Percentiles rank a stretch among this genome's conserved stretches.
Evolutionary conservation across 2,888 invertebrate genomes (phyloP).

Genomic region (Cephus pygmeus): DNA sequence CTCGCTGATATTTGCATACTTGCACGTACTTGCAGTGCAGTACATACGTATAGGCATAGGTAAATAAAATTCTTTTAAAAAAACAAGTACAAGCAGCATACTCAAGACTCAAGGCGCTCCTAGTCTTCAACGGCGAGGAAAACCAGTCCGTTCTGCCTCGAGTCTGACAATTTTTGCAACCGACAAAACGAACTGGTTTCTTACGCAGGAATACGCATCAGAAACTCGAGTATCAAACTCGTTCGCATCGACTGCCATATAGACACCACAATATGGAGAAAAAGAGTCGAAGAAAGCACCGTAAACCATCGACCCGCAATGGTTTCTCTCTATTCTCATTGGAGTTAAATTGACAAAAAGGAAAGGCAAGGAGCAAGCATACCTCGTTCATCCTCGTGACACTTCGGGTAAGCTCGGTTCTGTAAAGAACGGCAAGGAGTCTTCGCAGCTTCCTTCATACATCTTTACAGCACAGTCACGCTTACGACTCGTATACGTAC

Average conservation of each 20-base stretch:
- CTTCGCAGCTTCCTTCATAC: background rate
- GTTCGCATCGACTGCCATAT: background rate
- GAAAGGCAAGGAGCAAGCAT: background rate
- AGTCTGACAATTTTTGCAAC: background rate
- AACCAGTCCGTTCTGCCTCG: conserved; percentile 12
- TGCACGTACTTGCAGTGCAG: background rate
- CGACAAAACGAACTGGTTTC: background rate
- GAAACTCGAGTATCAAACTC: background rate
- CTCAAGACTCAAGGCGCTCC: background rate
- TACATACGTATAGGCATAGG: background rate
- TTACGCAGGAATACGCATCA: background rate
- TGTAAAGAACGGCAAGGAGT: background rate
- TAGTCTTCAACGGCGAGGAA: background rate
- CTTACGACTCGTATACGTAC: background rate
- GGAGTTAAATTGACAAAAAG: background rate
- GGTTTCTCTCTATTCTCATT: background rate
- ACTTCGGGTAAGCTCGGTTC: background rate
- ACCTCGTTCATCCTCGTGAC: background rate
- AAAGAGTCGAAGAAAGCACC: background rate
- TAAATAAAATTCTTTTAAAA: background rate
- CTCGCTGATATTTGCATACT: background rate
- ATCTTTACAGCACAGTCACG: background rate
- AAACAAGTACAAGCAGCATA: background rate
- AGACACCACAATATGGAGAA: background rate
- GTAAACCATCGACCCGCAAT: background rate